These are phyloP conservation scores for Coregonus suidteri DNA, from an alignment of 2,797 vertebrate genomes.

Conservation along the genomic window DNA sequence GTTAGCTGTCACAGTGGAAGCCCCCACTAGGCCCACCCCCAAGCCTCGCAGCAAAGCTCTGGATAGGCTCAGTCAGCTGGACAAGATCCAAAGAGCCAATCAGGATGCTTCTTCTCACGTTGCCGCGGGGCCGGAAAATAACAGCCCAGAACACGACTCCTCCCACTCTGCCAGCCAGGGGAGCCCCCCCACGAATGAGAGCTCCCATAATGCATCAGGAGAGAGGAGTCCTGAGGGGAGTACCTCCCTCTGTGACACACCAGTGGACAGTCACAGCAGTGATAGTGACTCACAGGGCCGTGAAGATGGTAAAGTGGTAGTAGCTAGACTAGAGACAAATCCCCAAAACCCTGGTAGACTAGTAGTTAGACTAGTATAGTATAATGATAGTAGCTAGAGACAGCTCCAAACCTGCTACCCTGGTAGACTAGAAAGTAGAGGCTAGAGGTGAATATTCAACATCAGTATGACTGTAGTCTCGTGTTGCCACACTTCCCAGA, in stretches of 20 bases:
- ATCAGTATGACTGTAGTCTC: background rate
- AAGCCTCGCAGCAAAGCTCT: slow-evolving; percentile 69
- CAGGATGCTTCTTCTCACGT: slow-evolving; percentile 29
- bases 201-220: slow-evolving; percentile 25
- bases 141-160: slow-evolving; percentile 23
- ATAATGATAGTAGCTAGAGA: background rate
- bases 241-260: slow-evolving; percentile 20
- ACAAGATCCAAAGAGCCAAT: slow-evolving; percentile 53
- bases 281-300: slow-evolving; percentile 47
- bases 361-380: background rate
- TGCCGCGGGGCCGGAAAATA: slow-evolving; percentile 8
- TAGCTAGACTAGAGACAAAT: background rate
- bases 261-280: slow-evolving; percentile 39
- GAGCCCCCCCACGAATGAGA: slow-evolving; percentile 21
- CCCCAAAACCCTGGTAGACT: background rate
- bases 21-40: slow-evolving; percentile 62
- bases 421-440: background rate
- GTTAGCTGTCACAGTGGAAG: slow-evolving; percentile 39
- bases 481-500: too few relatives aligned
- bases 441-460: background rate
- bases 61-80: slow-evolving; percentile 60
- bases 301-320: slow-evolving; percentile 56
- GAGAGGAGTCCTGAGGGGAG: slow-evolving; percentile 24
- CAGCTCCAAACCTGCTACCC: background rate
- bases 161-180: slow-evolving; percentile 19